Evolutionary conservation across 2,113 vertebrate genomes (phyloP).

Genomic region (Oplegnathus fasciatus): DNA sequence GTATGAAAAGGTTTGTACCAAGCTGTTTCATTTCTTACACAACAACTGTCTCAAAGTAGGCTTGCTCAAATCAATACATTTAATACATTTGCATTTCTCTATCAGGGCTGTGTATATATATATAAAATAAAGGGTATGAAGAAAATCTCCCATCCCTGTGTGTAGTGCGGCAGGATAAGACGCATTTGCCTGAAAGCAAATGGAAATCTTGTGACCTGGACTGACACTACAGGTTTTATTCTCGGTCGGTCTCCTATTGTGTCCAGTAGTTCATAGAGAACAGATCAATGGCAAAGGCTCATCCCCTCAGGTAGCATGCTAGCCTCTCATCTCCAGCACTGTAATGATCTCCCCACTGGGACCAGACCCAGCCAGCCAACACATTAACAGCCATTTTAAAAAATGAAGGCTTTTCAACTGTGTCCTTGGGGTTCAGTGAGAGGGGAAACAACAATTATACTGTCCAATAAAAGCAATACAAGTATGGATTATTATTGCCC

Average conservation of each 20-base stretch:
- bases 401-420: constrained; percentile 47
- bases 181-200: constrained; percentile 47
- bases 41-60: not conserved
- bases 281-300: constrained; percentile 71
- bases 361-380: constrained; percentile 61
- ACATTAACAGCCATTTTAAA: constrained; percentile 75
- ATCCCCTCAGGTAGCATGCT: constrained; percentile 62
- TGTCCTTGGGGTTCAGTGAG: constrained; percentile 62
- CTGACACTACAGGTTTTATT: constrained; percentile 56
- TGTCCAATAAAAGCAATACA: constrained; percentile 54
- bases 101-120: not conserved
- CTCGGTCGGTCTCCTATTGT: constrained; percentile 40
- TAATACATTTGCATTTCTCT: constrained; percentile 18
- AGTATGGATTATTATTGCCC: constrained; percentile 59
- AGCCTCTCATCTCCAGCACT: constrained; percentile 68
- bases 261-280: constrained; percentile 59
- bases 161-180: constrained; percentile 7
- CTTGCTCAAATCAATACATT: constrained; percentile 18
- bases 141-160: not conserved
- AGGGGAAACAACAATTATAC: constrained; percentile 60
- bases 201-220: constrained; percentile 61
- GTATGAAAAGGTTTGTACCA: not conserved
- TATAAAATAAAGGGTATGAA: not conserved
- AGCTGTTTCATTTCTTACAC: not conserved
- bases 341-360: constrained; percentile 73